Evolutionary conservation across 1,140 invertebrate genomes (phyloP), one percentile per base, ranked within the genome.

Genomic region (Lordiphosa clarofinis): DNA sequence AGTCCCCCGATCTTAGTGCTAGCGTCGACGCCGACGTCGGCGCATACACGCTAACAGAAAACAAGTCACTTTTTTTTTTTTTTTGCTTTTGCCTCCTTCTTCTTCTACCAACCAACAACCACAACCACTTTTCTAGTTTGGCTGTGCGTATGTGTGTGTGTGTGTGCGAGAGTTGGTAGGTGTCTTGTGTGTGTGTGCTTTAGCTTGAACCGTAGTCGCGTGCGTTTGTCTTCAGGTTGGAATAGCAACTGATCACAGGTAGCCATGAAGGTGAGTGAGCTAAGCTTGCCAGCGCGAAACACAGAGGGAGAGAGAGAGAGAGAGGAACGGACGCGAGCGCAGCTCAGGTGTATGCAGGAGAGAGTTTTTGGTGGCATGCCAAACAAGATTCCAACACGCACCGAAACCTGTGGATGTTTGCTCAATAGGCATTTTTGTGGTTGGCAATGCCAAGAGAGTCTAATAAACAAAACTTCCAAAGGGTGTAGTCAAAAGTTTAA

Each of bases 331-430:
- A 59, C 19, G 33, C 33, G 33, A 12, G 38, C 47, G 48, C 57
- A 55, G 53, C 68, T 71, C 68, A 71, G 68, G 54, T 63, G 44
- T 31, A 31, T 15, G 42, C n/a, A n/a, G n/a, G n/a, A n/a, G 44
- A 21, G 37, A 6, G 12, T 12, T 10, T 53, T 31, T 36, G 47
- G 15, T 58, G 39, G 38, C 50, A 57, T 60, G 70, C 66, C 71
- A 81, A 74, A 61, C 75, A 71, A 81, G 72, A 81, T 81, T 81
- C 76, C 76, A 76, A 42, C 76, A 82, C 76, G 72, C 72, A 75
- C 61, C 55, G 56, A 68, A 55, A 56, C 59, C 55, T 47, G 38
- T 55, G 15, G 56, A 4, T 56, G 43, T 73, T 78, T 64, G 73
- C 73, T 68, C 73, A 78, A 78, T 78, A 63, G 61, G 61, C 53